Percentiles rank a stretch among this genome's conserved stretches.
These are phyloP conservation scores for Melanaphis sacchari DNA, from an alignment of 1,140 invertebrate species.

Conservation along the genomic window DNA sequence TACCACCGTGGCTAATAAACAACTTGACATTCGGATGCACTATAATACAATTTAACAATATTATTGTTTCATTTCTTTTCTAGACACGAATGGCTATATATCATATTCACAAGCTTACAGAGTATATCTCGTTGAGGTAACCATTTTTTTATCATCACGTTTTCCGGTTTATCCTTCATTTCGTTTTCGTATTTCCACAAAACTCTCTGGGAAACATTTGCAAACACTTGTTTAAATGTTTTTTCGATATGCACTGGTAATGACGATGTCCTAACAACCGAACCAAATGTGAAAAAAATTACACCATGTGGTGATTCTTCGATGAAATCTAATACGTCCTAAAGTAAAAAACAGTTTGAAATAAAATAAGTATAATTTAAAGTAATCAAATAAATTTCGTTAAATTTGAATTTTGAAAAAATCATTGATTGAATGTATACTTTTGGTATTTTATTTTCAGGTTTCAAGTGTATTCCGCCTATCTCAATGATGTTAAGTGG, in stretches of 20 bases:
- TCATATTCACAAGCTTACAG: constrained; percentile 59
- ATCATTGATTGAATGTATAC: background rate
- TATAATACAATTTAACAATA: constrained; percentile 59
- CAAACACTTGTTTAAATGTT: constrained; percentile 65
- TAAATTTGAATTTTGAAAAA: too few species aligned
- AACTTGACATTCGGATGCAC: constrained; percentile 73
- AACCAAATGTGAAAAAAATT: constrained; percentile 71
- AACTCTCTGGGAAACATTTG: constrained; percentile 66
- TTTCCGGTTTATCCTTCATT: constrained; percentile 65
- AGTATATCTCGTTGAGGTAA: constrained; percentile 64
- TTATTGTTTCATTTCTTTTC: too few species aligned
- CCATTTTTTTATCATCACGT: constrained; percentile 65
- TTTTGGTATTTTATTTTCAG: constrained; percentile 58
- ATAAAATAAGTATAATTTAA: too few species aligned
- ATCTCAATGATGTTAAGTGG: background rate
- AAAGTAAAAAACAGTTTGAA: background rate
- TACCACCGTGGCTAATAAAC: constrained; percentile 76
- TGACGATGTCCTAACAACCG: constrained; percentile 64
- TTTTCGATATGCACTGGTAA: constrained; percentile 63
- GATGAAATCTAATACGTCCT: constrained; percentile 69
- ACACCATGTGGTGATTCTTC: constrained; percentile 68
- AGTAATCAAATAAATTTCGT: too few species aligned
- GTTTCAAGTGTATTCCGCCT: constrained; percentile 57
- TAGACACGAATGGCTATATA: background rate
- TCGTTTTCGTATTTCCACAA: constrained; percentile 70